Evolutionary conservation across 2,888 invertebrate species (phyloP), one percentile per base, ranked within the genome.

Genomic region (Hydroisotoma schaefferi): DNA sequence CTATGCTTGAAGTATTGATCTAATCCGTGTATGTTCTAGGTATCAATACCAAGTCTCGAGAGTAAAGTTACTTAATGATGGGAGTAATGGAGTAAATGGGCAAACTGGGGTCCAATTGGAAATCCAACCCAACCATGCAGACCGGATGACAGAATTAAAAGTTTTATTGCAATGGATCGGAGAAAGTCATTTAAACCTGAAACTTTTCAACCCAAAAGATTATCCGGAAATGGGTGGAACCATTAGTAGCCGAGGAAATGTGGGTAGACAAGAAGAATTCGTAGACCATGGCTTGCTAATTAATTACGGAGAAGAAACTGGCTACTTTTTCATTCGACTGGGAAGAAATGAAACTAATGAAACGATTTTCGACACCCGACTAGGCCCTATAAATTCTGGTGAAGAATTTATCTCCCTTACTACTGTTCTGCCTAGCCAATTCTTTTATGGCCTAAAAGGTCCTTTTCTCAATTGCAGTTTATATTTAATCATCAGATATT

Each of bases 31-130:
- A n/a, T n/a, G n/a, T n/a, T n/a, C 5, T n/a, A n/a, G n/a, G n/a
- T n/a, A 81, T 72, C 79, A 80, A 1, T 83, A 82, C 67, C 70
- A 27, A 20, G 46, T 65, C 20, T 25, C 47, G 2, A 18, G 15
- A n/a, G 40, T 51, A 6, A 5, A 55, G 15, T 2, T 38, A 1
- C 1, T 44, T 12, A 22, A 20, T 2, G 26, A 18, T 10, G n/a
- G 8, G 1, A 20, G 10, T 5, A 43, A 46, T 18, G 49, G 29
- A 29, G 38, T 49, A 4, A 29, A 47, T 26, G 44, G n/a, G 25
- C 23, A 23, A 10, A 37, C 5, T 10, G n/a, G 40, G n/a, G 40
- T 15, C 20, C 8, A 15, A 5, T 15, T 40, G 20, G 18, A 25
- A 25, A 46, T 46, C 46, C 40, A 49, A 12, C 29, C 20, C 1